Evolutionary conservation across 2,888 invertebrate genomes (phyloP).

Genomic region (Epinotia demarniana): DNA sequence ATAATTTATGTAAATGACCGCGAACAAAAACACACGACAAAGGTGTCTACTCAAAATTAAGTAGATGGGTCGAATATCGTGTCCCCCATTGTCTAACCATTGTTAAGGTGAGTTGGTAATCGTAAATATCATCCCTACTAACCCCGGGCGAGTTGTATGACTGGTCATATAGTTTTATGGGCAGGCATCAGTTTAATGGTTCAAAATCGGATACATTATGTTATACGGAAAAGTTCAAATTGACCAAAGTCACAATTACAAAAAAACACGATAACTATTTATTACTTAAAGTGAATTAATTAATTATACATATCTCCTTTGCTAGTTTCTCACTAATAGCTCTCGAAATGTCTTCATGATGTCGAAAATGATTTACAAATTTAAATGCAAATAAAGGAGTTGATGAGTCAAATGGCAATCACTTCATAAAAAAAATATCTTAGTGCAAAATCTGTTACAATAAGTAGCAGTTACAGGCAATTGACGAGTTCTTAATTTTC

Average conservation of each 20-base stretch:
- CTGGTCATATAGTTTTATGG: conserved; percentile 41
- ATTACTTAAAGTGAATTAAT: background rate
- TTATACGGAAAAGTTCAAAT: conserved; percentile 8
- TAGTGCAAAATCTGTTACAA: conserved; percentile 9
- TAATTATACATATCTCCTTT: background rate
- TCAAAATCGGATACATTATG: conserved; percentile 21
- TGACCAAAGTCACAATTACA: background rate
- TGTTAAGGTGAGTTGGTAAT: conserved; percentile 66
- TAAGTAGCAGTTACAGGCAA: conserved; percentile 8
- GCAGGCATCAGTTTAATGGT: conserved; percentile 32
- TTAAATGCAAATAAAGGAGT: conserved; percentile 27
- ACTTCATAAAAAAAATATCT: conserved; percentile 20
- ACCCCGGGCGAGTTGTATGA: conserved; percentile 47
- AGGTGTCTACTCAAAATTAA: conserved; percentile 83
- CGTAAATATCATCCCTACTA: conserved; percentile 76
- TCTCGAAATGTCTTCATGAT: background rate
- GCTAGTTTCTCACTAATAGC: background rate
- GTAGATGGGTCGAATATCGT: conserved; percentile 77
- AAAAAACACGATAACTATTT: background rate
- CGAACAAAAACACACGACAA: conserved; percentile 81
- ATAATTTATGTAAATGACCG: conserved; percentile 83
- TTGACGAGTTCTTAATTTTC: conserved; percentile 19
- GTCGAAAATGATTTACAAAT: background rate
- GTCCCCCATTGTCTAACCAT: conserved; percentile 75
- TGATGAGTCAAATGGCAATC: conserved; percentile 18